Evolutionary conservation across 2,888 invertebrate genomes (phyloP), one percentile per base, ranked within the genome.

Genomic region (Cataglyphis cursor): DNA sequence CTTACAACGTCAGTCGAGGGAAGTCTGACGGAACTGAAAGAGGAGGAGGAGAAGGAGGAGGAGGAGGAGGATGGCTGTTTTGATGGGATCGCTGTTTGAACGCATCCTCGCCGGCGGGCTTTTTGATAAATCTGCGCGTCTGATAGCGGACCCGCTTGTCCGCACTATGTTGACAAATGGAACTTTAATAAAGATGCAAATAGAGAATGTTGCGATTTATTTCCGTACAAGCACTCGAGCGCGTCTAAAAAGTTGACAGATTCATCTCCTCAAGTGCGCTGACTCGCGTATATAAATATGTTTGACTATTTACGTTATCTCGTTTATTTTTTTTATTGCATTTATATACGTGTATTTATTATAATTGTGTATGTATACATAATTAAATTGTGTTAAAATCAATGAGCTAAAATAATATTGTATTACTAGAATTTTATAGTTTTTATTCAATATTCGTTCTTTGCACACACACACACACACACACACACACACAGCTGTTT

Each of bases 101-200:
- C 73, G 73, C 24, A 61, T 61, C 24, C 15, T 15, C 28, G 24
- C n/a, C 54, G 41, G 54, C 59, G 24, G 41, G 73, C 78, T 72
- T 73, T 73, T 80, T 72, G 73, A 80, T 80, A 80, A 80, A 80
- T 80, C 59, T 72, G 21, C 41, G 44, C 59, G 59, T 80, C 73
- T 59, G 78, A 80, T 59, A 59, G 59, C 9, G 59, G 31, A 59
- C 57, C 44, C 72, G 78, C 73, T 70, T 80, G 78, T 72, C 57
- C 78, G 73, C 44, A 24, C 72, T 72, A 72, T 24, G 59, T 72
- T 48, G 73, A 80, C 73, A 80, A 73, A 24, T 80, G 35, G 59
- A 81, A 81, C 81, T 78, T 83, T 72, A 68, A 81, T 87, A 86
- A 88, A 87, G 68, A 88, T 88, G 89, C 83, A 89, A 88, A 88